Percentiles rank a stretch among this genome's conserved stretches.
phyloP scores from a whole-genome alignment of 2,113 vertebrate species.

The Petrocephalus zakoni region DNA sequence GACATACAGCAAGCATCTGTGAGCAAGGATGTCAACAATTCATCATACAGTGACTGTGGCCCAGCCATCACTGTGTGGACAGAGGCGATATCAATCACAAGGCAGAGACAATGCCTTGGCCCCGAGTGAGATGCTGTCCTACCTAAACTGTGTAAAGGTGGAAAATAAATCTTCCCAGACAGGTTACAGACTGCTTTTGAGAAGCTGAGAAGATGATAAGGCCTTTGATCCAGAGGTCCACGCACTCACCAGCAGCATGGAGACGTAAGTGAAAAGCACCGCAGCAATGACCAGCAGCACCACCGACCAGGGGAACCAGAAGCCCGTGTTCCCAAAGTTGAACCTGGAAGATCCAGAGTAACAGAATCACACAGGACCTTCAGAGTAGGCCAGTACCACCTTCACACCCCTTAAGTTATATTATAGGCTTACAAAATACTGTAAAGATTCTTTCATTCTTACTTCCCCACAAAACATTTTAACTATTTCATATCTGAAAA shows the following conservation, averaged over 20 bases:
- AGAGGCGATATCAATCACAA: not conserved
- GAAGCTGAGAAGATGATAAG: not conserved
- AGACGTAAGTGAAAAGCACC: conserved; percentile 65
- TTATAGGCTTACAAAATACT: not conserved
- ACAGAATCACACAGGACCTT: not conserved
- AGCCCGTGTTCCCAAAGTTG: conserved; percentile 66
- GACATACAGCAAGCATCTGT: conserved; percentile 75
- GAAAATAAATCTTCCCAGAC: not conserved
- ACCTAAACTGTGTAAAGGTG: not conserved
- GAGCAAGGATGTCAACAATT: not conserved
- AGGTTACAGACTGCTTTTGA: not conserved
- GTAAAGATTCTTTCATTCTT: not conserved
- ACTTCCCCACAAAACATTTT: not conserved
- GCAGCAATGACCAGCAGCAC: conserved; percentile 66
- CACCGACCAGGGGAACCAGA: conserved; percentile 81
- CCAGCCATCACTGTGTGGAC: not conserved
- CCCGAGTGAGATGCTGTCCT: not conserved
- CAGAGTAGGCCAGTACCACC: not conserved
- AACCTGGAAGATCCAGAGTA: conserved; percentile 55
- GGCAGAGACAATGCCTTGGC: too few species aligned
- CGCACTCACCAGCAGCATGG: conserved; percentile 66
- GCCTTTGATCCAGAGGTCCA: not conserved
- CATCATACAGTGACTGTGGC: not conserved
- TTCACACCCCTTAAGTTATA: not conserved
- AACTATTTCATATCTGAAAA: not conserved